Percentiles rank a stretch among this genome's conserved stretches.
These are phyloP conservation scores for Conus betulinus DNA, from an alignment of 1,140 invertebrate species.

Conservation along the genomic window DNA sequence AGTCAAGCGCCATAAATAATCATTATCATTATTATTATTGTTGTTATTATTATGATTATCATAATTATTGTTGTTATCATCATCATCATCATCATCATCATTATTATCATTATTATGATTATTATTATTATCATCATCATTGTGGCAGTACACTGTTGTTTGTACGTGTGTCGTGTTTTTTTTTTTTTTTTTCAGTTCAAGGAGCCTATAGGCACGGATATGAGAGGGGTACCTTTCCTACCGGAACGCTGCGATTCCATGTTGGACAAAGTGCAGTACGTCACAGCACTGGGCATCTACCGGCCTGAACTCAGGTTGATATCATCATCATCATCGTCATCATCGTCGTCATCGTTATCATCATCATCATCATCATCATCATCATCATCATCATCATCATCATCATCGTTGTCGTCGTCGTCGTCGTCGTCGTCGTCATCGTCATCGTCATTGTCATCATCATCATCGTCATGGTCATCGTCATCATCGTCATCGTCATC, in stretches of 20 bases:
- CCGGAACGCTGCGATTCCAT: slow-evolving; percentile 57
- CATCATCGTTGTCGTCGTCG: neutral
- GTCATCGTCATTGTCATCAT: neutral
- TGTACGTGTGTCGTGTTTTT: no score
- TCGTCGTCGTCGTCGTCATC: neutral
- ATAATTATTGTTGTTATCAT: no score
- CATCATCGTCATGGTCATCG: neutral
- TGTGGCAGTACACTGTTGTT: neutral
- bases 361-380: slow-evolving; percentile 7
- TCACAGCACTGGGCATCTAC: slow-evolving; percentile 67
- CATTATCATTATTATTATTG: no score
- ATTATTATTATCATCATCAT: neutral
- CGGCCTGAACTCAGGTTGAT: slow-evolving; percentile 64
- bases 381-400: neutral
- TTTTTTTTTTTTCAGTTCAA: slow-evolving; percentile 59
- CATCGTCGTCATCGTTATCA: neutral
- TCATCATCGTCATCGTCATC: no score
- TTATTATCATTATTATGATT: neutral
- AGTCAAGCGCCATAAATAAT: no score
- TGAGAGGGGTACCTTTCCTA: slow-evolving; percentile 58
- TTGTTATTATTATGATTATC: no score
- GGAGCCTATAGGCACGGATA: slow-evolving; percentile 58
- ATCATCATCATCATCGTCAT: slow-evolving; percentile 7
- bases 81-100: no score
- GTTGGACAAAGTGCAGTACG: slow-evolving; percentile 69